phyloP scores from a whole-genome alignment of 2,113 vertebrate species.

The Malurus cyaneus region DNA sequence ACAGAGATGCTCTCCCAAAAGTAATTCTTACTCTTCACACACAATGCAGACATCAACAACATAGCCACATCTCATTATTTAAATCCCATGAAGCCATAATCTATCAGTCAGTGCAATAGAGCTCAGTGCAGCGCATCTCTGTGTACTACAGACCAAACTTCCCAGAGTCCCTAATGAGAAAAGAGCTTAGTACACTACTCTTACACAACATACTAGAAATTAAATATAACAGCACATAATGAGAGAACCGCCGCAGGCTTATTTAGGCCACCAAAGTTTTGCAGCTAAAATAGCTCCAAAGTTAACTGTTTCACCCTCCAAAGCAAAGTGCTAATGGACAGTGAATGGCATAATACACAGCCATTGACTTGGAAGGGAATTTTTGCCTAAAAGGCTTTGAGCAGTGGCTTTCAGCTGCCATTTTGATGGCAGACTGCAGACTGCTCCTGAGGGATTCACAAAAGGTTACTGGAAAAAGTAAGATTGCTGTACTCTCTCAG shows the following conservation, averaged over 20 bases:
- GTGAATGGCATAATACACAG: constrained; percentile 22
- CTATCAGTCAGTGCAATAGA: background rate
- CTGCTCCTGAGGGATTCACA: constrained; percentile 10
- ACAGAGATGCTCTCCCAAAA: background rate
- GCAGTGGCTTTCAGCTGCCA: background rate
- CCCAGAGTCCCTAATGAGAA: constrained; percentile 3
- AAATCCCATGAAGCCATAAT: background rate
- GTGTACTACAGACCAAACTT: background rate
- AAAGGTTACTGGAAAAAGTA: constrained; percentile 16
- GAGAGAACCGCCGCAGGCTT: background rate
- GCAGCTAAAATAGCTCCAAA: constrained; percentile 19
- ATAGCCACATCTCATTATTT: background rate
- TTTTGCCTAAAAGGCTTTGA: constrained; percentile 39
- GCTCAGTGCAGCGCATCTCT: background rate
- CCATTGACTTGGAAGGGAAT: constrained; percentile 49
- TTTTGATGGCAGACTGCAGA: background rate
- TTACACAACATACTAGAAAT: constrained; percentile 42
- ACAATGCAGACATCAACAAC: background rate
- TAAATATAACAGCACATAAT: constrained; percentile 30
- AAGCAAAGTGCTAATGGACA: constrained; percentile 36
- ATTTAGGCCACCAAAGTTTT: constrained; percentile 53
- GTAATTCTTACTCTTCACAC: background rate
- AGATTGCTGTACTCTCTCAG: background rate
- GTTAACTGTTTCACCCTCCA: constrained; percentile 50
- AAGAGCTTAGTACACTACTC: background rate